phyloP scores from a whole-genome alignment of 2,113 vertebrate genomes.

The Poecilia latipinna region DNA sequence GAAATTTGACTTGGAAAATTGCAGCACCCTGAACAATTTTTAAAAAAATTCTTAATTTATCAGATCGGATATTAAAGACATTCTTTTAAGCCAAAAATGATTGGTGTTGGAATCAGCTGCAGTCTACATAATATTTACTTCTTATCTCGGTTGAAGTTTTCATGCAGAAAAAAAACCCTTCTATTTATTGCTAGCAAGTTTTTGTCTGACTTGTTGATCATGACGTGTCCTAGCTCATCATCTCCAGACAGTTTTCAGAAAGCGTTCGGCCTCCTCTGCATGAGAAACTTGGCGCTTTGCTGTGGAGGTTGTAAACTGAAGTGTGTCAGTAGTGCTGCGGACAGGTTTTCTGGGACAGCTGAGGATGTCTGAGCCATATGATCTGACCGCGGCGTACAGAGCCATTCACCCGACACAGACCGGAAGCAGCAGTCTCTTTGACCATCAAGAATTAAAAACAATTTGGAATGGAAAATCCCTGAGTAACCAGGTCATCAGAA shows the following conservation, averaged over 20 bases:
- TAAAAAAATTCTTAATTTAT: too few relatives aligned
- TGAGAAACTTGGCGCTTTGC: not conserved
- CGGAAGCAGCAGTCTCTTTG: not conserved
- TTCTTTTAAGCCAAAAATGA: too few relatives aligned
- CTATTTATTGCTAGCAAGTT: not conserved
- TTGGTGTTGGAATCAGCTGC: too few relatives aligned
- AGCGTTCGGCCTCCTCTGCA: not conserved
- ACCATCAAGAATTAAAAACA: not conserved
- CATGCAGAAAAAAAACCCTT: not conserved
- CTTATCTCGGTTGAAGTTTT: not conserved
- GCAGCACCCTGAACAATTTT: too few relatives aligned
- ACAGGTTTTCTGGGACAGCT: not conserved
- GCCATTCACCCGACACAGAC: not conserved
- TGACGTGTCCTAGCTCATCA: not conserved
- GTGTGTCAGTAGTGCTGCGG: too few relatives aligned
- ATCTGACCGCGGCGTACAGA: not conserved
- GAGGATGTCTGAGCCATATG: not conserved
- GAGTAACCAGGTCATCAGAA: not conserved
- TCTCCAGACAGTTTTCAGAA: not conserved
- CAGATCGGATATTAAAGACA: too few relatives aligned
- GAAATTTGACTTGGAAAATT: too few relatives aligned
- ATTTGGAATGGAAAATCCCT: not conserved
- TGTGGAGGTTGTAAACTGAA: not conserved
- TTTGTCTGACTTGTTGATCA: not conserved
- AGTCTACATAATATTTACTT: too few relatives aligned